Evolutionary conservation across 2,113 vertebrate genomes (phyloP).

Genomic region (Brachyhypopomus gauderio): DNA sequence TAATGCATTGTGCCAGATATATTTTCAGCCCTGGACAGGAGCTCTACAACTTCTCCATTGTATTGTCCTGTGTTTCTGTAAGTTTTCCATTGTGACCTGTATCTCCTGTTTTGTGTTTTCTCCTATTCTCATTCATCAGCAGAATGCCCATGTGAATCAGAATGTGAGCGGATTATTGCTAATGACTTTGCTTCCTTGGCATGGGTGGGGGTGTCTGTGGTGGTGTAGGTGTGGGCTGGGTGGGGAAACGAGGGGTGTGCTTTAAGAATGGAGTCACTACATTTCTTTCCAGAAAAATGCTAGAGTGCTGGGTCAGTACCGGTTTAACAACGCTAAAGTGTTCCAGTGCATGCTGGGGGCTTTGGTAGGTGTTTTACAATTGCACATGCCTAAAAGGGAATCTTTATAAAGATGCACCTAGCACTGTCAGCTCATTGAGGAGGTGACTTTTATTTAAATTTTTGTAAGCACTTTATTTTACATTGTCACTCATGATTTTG

Average conservation of each 20-base stretch:
- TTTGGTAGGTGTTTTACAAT: too few species aligned
- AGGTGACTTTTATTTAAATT: constrained; percentile 38
- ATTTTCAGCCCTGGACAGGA: neutral
- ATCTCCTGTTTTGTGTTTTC: constrained; percentile 27
- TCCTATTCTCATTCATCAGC: too few species aligned
- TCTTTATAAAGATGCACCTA: constrained; percentile 11
- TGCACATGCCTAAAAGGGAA: neutral
- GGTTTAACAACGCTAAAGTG: neutral
- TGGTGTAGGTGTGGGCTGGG: neutral
- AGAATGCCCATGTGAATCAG: neutral
- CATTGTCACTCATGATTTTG: constrained; percentile 10
- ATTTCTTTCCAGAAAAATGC: too few species aligned
- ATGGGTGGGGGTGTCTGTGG: too few species aligned
- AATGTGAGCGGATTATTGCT: neutral
- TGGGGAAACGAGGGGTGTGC: neutral
- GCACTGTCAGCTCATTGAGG: neutral
- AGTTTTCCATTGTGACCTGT: neutral
- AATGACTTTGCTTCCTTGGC: neutral
- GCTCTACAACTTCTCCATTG: neutral
- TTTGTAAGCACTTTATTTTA: constrained; percentile 67
- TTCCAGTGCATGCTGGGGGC: neutral
- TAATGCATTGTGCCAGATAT: constrained; percentile 32
- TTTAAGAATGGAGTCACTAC: neutral
- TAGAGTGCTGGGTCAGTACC: neutral
- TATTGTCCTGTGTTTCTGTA: constrained; percentile 6